Evolutionary conservation across 2,113 vertebrate genomes (phyloP), one percentile per base, ranked within the genome.

Genomic region (Oryzias celebensis): DNA sequence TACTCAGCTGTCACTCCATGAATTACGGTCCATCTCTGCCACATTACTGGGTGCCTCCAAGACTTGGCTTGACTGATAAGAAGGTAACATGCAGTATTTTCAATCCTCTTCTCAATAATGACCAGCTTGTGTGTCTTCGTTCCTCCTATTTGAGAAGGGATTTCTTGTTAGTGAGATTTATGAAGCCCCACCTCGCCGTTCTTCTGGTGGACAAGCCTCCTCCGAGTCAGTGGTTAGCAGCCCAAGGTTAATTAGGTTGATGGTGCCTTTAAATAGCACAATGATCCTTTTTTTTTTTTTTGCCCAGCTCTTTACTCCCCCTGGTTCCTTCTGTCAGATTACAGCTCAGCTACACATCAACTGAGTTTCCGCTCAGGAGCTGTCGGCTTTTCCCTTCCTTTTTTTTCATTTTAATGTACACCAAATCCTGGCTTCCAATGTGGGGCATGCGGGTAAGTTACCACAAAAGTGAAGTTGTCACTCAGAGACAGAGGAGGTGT

Each of bases 191-290:
- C 47, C 22, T 51, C 58, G 6, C 50, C 44, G 64, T 68, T 72
- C 64, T 68, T 47, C 58, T 52, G 68, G 63, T 50, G 69, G 73
- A 75, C 61, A 62, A 56, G 71, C 86, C 78, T 52, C 78, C 57
- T 90, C 84, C 80, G 85, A 83, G 85, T 89, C 77, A 87, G 80
- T 90, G 82, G 81, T 68, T 69, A 85, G 76, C 85, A 74, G 87
- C 80, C 78, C 91, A 91, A 92, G 92, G 92, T 93, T 93, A 92
- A 93, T 93, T 90, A 93, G 89, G 87, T 87, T 90, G 90, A 92
- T 91, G 68, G 77, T 82, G 89, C 87, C 88, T 91, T 93, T 91
- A 92, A 92, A 91, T 89, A 91, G 90, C 85, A 66, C 73, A 80
- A 87, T 85, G 76, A 83, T 84, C 87, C 77, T 80, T 72, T 73